These are phyloP conservation scores for Xiphorhynchus elegans DNA, from an alignment of 2,113 vertebrate genomes.

Conservation along the genomic window DNA sequence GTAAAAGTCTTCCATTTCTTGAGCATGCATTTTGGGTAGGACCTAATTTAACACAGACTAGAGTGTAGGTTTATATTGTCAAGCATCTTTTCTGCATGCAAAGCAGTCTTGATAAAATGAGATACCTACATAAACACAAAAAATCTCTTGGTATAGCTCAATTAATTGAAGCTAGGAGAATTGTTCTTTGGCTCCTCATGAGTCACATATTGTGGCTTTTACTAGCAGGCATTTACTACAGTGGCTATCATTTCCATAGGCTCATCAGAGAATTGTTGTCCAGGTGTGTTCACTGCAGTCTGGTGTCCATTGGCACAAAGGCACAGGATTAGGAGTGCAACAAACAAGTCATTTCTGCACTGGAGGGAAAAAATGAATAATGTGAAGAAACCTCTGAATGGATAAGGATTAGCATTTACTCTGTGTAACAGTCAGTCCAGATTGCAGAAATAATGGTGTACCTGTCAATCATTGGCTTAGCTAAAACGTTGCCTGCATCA, in stretches of 20 bases:
- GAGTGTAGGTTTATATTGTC: constrained; percentile 14
- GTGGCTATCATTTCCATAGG: background rate
- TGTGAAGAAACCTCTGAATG: constrained; percentile 40
- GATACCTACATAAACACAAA: constrained; percentile 15
- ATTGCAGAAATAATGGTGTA: constrained; percentile 64
- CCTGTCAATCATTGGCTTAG: constrained; percentile 54
- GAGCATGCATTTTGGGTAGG: constrained; percentile 1
- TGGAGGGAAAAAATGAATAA: constrained; percentile 60
- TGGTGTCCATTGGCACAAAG: constrained; percentile 36
- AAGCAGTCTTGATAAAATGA: constrained; percentile 45
- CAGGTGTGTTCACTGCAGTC: constrained; percentile 41
- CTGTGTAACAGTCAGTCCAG: constrained; percentile 49
- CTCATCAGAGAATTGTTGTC: constrained; percentile 42
- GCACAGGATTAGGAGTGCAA: constrained; percentile 21
- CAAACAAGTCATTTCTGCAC: constrained; percentile 56
- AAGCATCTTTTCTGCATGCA: constrained; percentile 46
- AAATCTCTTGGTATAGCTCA: constrained; percentile 47
- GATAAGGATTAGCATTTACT: constrained; percentile 54
- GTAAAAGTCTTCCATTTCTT: constrained; percentile 42
- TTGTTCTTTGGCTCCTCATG: constrained; percentile 27
- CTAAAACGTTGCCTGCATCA: constrained; percentile 25
- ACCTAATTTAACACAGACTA: constrained; percentile 51
- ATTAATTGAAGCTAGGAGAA: constrained; percentile 59
- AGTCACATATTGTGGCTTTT: constrained; percentile 16
- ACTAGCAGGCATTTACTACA: constrained; percentile 2